Base-by-base conservation (phyloP, 2,888 invertebrate species). In the Dendrolimus houi region DNA sequence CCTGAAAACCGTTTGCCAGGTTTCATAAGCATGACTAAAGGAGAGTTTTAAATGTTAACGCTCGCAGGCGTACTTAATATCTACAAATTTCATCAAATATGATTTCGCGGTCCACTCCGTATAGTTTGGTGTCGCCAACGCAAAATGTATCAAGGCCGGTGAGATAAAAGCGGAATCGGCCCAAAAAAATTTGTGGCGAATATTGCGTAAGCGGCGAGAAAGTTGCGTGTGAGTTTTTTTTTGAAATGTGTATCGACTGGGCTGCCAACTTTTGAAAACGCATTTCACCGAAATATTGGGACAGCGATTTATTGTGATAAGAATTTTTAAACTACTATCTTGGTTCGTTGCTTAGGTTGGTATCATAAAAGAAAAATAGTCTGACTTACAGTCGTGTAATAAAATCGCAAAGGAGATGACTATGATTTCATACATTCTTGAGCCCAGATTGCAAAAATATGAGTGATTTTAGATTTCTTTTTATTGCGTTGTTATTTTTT, bases 1-100 rank as follows among this genome's bases (percentile, higher is more conserved):
- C 55, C 58, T 64, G 63, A 61, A 66, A 65, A 62, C 55, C 55
- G 57, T 62, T 67, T 60, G 62, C 57, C 59, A 59, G 55, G 64
- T 80, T 79, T 68, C 77, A 67, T 68, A 79, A 81, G 71, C 77
- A 76, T 79, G 71, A 77, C 83, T 79, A 84, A 83, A 77, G 73
- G 69, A 72, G 76, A 70, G 70, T 64, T 47, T 47, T 47, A 68
- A 74, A 74, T 70, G 66, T 76, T 74, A 73, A 68, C 47, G 12
- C 6, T 29, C 29, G 59, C 62, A 57, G 57, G 54, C 59, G 61
- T 61, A 60, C 61, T 67, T 67, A 68, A 74, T 72, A 74, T 74
- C 66, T 61, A 59, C 55, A 54, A 64, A 70, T 83, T 81, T 82
- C 81, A 77, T 75, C 75, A 80, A 84, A 78, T 78, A 78, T 77